A percentile compares a stretch with the other conserved stretches of the same genome.
Evolutionary conservation across 2,888 invertebrate genomes (phyloP).

Genomic region (Lasius platythorax): DNA sequence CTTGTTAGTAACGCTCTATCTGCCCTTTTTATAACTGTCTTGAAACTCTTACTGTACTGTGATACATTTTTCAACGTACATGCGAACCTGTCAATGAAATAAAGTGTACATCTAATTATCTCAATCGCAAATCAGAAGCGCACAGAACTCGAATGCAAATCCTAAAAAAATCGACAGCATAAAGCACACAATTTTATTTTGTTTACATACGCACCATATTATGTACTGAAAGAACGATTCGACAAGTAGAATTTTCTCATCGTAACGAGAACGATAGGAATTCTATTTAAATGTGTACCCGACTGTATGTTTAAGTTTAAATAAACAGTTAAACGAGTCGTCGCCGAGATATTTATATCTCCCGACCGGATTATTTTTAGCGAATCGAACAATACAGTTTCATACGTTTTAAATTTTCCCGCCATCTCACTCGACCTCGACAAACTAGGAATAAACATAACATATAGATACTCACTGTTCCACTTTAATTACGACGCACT

Average conservation of each 20-base stretch:
- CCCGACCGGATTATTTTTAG: background rate
- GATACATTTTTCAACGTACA: slow-evolving; percentile 47
- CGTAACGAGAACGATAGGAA: background rate
- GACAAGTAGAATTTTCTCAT: background rate
- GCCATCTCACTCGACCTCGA: background rate
- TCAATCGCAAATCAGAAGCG: background rate
- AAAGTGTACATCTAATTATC: slow-evolving; percentile 22
- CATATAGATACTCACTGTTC: too few species aligned
- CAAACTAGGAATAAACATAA: too few species aligned
- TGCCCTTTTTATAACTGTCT: slow-evolving; percentile 33
- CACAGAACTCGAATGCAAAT: background rate
- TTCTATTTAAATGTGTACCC: slow-evolving; percentile 37
- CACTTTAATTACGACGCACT: background rate
- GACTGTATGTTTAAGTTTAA: slow-evolving; percentile 47
- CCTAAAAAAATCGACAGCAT: background rate
- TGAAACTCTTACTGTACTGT: slow-evolving; percentile 48
- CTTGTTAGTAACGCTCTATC: slow-evolving; percentile 34
- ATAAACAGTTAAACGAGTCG: slow-evolving; percentile 33
- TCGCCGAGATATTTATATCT: background rate
- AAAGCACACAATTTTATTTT: background rate
- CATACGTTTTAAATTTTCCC: background rate
- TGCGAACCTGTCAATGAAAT: background rate
- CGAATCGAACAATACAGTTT: background rate
- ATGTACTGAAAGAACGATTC: background rate
- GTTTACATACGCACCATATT: background rate